Conservation (phyloP, 1,140 invertebrate genomes). For the Globodera rostochiensis region DNA sequence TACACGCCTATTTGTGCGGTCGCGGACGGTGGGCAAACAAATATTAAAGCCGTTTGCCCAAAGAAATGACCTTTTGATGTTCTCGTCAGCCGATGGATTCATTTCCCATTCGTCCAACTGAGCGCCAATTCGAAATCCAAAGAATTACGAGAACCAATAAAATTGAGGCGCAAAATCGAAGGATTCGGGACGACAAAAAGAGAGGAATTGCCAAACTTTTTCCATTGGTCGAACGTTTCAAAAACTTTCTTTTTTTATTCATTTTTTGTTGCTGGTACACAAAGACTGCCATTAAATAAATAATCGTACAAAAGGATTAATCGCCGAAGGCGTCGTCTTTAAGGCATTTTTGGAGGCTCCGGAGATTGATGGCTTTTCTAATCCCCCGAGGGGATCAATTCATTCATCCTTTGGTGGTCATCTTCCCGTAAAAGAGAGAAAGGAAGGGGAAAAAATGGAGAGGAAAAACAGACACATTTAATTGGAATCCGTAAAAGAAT, state of each 20-base stretch:
- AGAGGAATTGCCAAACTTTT: not conserved
- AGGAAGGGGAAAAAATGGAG: not conserved
- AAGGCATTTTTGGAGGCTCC: not conserved
- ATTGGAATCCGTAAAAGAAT: not conserved
- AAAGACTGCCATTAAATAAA: not conserved
- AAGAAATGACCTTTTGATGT: conserved; percentile 18
- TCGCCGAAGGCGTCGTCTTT: not conserved
- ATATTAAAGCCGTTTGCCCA: not conserved
- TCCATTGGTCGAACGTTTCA: too few relatives aligned
- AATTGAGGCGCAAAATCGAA: not conserved
- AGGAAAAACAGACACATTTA: not conserved
- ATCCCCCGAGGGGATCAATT: not conserved
- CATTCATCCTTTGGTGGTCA: not conserved
- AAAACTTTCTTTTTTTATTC: not conserved
- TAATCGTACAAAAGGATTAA: not conserved
- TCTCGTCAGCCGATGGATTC: not conserved
- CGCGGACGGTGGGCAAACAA: conserved; percentile 6
- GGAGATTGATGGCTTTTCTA: not conserved
- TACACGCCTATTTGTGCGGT: conserved; percentile 6
- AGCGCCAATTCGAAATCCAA: not conserved
- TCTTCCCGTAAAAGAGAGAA: not conserved
- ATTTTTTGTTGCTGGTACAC: not conserved
- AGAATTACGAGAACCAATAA: not conserved
- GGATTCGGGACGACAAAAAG: not conserved
- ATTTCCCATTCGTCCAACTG: not conserved